phyloP scores from a whole-genome alignment of 2,797 vertebrate species.

The Anabas testudineus region DNA sequence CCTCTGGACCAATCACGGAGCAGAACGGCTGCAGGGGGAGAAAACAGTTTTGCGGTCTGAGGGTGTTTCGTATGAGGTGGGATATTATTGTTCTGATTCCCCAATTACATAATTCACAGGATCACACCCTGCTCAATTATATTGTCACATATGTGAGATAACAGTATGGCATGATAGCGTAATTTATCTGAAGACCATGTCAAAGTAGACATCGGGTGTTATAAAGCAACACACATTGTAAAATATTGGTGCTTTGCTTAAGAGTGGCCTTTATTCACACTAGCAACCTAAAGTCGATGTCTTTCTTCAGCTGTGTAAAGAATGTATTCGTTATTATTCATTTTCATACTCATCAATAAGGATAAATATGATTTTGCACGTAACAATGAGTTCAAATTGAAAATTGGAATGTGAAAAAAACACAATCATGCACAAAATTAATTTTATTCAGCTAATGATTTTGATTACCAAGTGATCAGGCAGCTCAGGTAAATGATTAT shows the following conservation, averaged over 20 bases:
- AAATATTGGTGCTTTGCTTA: conserved; percentile 2
- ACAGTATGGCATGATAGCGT: conserved; percentile 15
- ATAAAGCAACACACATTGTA: neutral
- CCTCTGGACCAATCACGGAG: conserved; percentile 66
- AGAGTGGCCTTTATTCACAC: neutral
- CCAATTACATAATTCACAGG: conserved; percentile 77
- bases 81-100: conserved; percentile 79
- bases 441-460: neutral
- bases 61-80: conserved; percentile 72
- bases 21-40: conserved; percentile 6
- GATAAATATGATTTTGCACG: neutral
- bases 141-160: neutral
- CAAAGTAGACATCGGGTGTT: neutral
- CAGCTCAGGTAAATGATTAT: neutral
- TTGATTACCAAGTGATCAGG: neutral
- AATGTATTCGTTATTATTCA: neutral
- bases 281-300: too few relatives aligned
- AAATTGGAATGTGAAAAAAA: too few relatives aligned
- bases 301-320: neutral
- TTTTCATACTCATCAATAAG: neutral
- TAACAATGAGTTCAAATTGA: neutral
- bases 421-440: neutral
- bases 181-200: conserved; percentile 10
- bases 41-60: conserved; percentile 57
- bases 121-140: conserved; percentile 38